Base-by-base conservation (phyloP, 2,888 invertebrate genomes). In the Pherbina coryleti region DNA sequence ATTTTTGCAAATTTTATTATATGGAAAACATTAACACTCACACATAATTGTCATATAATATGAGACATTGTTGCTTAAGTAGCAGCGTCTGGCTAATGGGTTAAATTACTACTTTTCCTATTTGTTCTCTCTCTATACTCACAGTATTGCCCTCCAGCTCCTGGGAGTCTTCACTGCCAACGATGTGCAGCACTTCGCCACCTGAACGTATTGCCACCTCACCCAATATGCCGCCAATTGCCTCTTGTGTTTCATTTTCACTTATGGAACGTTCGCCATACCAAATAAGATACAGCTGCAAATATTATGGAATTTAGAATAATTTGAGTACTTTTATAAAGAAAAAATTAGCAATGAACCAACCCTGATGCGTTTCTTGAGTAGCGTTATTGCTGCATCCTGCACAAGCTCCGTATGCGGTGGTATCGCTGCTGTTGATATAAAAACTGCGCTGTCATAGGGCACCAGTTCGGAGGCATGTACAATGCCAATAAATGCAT, bases 401-500 rank as follows among this genome's bases (percentile, higher is more conserved):
- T 90, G 89, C 25, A 90, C 90, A 60, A 91, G 84, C 82, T 90
- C 89, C 11, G 90, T 90, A 82, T 93, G 93, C 1, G 90, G 91
- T 49, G 92, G 90, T 25, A 91, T 91, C 51, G 90, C 89, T 77
- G 92, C 92, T 0, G 93, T 92, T 78, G 93, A 91, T 62, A 93
- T 87, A 83, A 94, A 91, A 11, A 94, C 90, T 0, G 92, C 93
- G 79, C 92, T 92, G 84, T 93, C 92, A 81, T 92, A 92, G 0
- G 93, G 93, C 74, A 93, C 91, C 79, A 92, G 83, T 79, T 92
- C 92, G 0, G 92, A 91, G 0, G 93, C 93, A 37, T 92, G 91
- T 0, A 92, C 88, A 44, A 93, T 87, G 0, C 92, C 93, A 71
- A 91, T 89, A 91, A 93, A 92, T 0, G 92, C 91, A 7, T 92